phyloP scores from a whole-genome alignment of 2,888 invertebrate genomes.

The Caenorhabditis sulstoni region DNA sequence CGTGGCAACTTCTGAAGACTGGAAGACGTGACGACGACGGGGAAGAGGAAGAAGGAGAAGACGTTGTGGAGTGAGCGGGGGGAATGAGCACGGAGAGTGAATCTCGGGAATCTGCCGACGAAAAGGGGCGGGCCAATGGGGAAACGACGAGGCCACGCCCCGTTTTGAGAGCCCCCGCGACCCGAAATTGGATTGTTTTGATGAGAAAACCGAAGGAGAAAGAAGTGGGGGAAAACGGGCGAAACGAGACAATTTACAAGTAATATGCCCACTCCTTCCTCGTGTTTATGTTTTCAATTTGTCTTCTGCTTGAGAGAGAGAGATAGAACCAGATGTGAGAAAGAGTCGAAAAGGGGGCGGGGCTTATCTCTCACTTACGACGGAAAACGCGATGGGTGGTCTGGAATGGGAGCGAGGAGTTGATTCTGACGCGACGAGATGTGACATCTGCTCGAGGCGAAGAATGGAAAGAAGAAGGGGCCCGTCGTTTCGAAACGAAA shows the following conservation, averaged over 20 bases:
- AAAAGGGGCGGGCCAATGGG: too few relatives aligned
- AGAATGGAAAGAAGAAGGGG: background rate
- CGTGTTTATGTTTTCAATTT: constrained; percentile 39
- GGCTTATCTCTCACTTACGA: background rate
- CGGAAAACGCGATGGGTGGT: too few relatives aligned
- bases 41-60: constrained; percentile 2
- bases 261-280: constrained; percentile 12
- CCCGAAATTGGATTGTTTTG: constrained; percentile 51
- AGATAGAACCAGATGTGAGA: constrained; percentile 28
- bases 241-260: constrained; percentile 9
- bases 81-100: background rate
- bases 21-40: constrained; percentile 11
- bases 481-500: background rate
- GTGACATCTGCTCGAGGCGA: background rate
- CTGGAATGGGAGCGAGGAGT: background rate
- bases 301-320: background rate
- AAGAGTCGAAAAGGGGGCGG: constrained; percentile 18
- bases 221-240: background rate
- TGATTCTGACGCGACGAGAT: background rate
- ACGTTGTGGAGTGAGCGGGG: background rate
- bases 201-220: constrained; percentile 32
- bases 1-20: constrained; percentile 18
- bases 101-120: background rate
- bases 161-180: background rate
- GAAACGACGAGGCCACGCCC: constrained; percentile 1